A percentile compares a stretch with the other conserved stretches of the same genome.
Evolutionary conservation across 2,113 vertebrate species (phyloP).

Genomic region (Balaeniceps rex): DNA sequence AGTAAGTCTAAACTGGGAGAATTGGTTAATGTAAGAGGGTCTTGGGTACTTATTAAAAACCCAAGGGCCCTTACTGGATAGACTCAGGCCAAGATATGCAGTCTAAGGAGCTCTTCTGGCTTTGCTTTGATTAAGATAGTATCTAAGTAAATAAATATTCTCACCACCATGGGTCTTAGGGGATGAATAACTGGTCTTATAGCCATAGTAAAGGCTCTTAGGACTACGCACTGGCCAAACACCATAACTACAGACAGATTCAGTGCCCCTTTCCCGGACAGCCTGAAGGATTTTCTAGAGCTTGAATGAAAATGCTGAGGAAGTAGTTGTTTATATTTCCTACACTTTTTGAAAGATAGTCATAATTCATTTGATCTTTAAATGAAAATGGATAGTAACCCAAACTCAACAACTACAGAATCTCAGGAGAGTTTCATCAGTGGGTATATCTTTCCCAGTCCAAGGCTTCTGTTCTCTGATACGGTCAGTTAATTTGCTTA

Average conservation of each 20-base stretch:
- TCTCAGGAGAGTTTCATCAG: neutral
- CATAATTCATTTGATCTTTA: neutral
- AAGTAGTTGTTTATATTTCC: neutral
- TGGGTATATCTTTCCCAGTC: neutral
- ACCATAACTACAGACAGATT: neutral
- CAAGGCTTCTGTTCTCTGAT: neutral
- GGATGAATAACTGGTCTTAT: conserved; percentile 23
- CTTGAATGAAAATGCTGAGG: neutral
- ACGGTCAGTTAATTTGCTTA: neutral
- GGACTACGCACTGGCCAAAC: neutral
- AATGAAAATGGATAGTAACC: neutral
- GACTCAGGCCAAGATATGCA: conserved; percentile 23
- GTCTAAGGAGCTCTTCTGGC: neutral
- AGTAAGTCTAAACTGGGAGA: neutral
- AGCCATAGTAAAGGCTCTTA: neutral
- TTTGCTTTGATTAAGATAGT: conserved; percentile 36
- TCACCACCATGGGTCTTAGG: neutral
- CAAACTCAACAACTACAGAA: neutral
- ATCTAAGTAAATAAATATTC: conserved; percentile 42
- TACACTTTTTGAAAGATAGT: neutral
- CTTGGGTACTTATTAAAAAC: conserved; percentile 8
- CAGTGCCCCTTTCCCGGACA: neutral
- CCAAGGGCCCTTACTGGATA: neutral
- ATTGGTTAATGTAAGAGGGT: neutral
- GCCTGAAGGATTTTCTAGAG: neutral